Base-by-base conservation (phyloP, 2,797 vertebrate genomes). In the Bradypodion ventrale region DNA sequence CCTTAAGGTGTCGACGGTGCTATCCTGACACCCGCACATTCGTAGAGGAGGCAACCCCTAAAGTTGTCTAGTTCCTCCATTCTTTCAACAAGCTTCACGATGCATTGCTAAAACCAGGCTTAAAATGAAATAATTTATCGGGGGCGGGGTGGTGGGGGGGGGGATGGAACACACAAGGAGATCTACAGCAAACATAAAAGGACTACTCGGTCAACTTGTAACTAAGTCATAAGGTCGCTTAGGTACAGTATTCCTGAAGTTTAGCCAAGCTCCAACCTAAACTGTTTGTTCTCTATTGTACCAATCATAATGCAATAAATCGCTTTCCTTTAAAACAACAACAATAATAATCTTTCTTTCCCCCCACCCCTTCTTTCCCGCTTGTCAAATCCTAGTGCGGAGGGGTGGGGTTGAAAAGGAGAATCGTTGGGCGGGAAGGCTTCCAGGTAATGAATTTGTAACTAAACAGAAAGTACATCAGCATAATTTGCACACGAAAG, bases 391-490 rank as follows among this genome's bases (percentile, higher is more conserved):
- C 42, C 7, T 5, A 44, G 68, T 5, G 76, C 5, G 9, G 56
- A 5, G 29, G n/a, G 29, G 77, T 2, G 59, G 1, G 25, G 49
- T n/a, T 23, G 19, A 3, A 4, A 13, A 10, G n/a, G n/a, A n/a
- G n/a, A n/a, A n/a, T n/a, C n/a, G n/a, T n/a, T n/a, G 63, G 35
- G 74, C 44, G 86, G 85, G 85, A 87, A 93, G 81, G 89, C 92
- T 95, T 94, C 95, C 96, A 96, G 96, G 95, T 96, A 97, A 97
- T 96, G 96, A 96, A 96, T 96, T 95, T 96, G 95, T 95, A 96
- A 96, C 94, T 96, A 96, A 96, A 95, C 94, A 93, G 94, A 96
- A 96, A 97, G 97, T 97, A 96, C 96, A 97, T 96, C 95, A 95
- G 95, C 94, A 96, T 96, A 95, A 96, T 96, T 96, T 96, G 95